Conservation (phyloP, 2,113 vertebrate genomes). For the Microcebus griseorufus region DNA sequence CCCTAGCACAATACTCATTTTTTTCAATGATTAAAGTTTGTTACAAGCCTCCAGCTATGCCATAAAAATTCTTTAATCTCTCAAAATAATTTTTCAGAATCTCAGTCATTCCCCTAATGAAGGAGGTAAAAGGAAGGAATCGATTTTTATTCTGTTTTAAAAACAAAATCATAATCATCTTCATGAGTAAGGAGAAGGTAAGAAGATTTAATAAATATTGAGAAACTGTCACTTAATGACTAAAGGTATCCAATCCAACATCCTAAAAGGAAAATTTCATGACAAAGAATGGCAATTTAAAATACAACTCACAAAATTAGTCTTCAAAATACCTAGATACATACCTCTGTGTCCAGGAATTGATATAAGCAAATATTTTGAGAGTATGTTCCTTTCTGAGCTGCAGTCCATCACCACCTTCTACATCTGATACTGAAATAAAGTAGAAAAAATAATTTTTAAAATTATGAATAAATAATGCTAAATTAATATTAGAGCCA, state of each 20-base stretch:
- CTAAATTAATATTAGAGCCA: conserved; percentile 48
- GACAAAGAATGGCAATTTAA: conserved; percentile 19
- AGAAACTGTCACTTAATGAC: conserved; percentile 1
- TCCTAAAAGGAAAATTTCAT: conserved; percentile 10
- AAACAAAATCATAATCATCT: not conserved
- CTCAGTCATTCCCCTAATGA: not conserved
- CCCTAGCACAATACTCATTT: not conserved
- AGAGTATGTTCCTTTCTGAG: conserved; percentile 99
- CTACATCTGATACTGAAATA: conserved; percentile 95
- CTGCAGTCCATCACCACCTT: conserved; percentile 96
- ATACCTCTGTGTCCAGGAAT: conserved; percentile 99
- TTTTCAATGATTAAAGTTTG: not conserved
- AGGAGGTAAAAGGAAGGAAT: not conserved
- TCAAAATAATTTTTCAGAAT: conserved; percentile 57
- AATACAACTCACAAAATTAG: conserved; percentile 47
- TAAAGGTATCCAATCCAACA: not conserved
- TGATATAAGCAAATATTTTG: conserved; percentile 99
- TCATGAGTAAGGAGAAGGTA: not conserved
- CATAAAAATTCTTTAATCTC: not conserved
- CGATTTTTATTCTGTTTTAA: conserved; percentile 4
- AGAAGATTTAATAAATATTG: conserved; percentile 5
- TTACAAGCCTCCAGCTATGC: not conserved
- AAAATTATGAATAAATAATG: conserved; percentile 50
- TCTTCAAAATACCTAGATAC: conserved; percentile 57
- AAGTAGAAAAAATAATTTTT: conserved; percentile 60